Conservation (phyloP, 2,888 invertebrate genomes). For the Athalia rosae region DNA sequence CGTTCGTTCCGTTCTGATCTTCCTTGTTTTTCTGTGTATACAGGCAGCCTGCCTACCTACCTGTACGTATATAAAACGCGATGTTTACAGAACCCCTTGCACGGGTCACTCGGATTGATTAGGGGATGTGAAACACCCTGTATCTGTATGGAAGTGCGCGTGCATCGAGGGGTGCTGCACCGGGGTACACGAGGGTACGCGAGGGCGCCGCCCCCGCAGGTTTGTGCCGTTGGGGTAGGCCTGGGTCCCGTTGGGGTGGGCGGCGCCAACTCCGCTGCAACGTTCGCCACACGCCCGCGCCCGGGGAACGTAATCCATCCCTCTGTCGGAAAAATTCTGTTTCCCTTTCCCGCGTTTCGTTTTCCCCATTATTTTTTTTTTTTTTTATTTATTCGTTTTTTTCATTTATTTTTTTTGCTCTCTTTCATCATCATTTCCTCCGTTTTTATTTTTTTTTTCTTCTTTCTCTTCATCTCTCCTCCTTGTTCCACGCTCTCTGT, state of each 20-base stretch:
- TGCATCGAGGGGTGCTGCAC: conserved; percentile 28
- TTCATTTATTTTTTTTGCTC: background rate
- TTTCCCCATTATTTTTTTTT: background rate
- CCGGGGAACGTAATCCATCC: conserved; percentile 33
- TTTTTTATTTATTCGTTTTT: background rate
- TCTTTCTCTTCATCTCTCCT: background rate
- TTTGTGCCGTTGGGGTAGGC: conserved; percentile 42
- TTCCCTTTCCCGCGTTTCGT: conserved; percentile 6
- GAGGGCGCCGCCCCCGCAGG: conserved; percentile 30
- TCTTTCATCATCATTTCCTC: background rate
- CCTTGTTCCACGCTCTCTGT: background rate
- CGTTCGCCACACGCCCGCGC: conserved; percentile 28
- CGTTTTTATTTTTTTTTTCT: background rate
- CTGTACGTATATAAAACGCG: background rate
- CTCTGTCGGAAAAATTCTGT: conserved; percentile 21
- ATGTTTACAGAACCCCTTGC: conserved; percentile 1
- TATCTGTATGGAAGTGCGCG: conserved; percentile 22
- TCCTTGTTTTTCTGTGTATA: too few species aligned
- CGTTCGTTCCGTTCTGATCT: too few species aligned
- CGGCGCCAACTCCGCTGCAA: conserved; percentile 29
- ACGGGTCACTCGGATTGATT: conserved; percentile 37
- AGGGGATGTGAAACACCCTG: conserved; percentile 38
- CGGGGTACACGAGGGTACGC: conserved; percentile 26
- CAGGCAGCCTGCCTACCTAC: background rate
- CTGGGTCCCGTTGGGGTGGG: conserved; percentile 37